phyloP scores from a whole-genome alignment of 1,140 invertebrate genomes.

The Augochlora pura region DNA sequence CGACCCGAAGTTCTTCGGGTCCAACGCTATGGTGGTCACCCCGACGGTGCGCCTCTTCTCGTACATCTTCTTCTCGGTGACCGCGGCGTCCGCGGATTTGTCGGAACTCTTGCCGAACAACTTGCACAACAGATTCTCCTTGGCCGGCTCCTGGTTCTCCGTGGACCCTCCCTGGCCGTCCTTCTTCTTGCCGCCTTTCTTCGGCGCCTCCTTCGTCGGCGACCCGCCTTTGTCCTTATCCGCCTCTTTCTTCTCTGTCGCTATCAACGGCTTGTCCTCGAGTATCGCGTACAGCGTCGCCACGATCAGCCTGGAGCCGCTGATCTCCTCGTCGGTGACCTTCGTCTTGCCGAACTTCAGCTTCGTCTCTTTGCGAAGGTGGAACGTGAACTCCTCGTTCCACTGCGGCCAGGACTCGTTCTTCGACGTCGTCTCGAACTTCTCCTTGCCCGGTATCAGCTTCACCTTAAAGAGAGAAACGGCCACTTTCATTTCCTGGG shows the following conservation, averaged over 20 bases:
- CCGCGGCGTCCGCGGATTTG: constrained; percentile 62
- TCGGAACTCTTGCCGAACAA: constrained; percentile 73
- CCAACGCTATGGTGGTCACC: constrained; percentile 86
- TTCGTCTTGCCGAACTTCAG: constrained; percentile 76
- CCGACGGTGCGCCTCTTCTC: constrained; percentile 85
- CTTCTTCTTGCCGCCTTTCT: constrained; percentile 72
- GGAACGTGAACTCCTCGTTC: constrained; percentile 88
- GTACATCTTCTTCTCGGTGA: constrained; percentile 77
- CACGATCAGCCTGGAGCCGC: constrained; percentile 85
- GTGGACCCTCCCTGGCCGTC: constrained; percentile 52
- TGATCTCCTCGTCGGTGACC: constrained; percentile 80
- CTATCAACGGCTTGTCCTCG: constrained; percentile 82
- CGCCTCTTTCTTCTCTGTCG: constrained; percentile 76
- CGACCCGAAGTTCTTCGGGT: constrained; percentile 84
- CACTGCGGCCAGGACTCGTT: constrained; percentile 89
- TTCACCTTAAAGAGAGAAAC: constrained; percentile 83
- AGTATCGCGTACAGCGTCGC: constrained; percentile 87
- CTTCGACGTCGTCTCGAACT: constrained; percentile 86
- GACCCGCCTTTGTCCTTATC: constrained; percentile 72
- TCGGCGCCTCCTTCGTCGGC: constrained; percentile 66
- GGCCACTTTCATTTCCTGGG: constrained; percentile 30
- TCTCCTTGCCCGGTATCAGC: constrained; percentile 86
- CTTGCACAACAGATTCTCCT: constrained; percentile 72
- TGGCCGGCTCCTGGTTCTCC: constrained; percentile 63
- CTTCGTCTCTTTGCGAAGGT: constrained; percentile 81